phyloP scores from a whole-genome alignment of 2,888 invertebrate genomes.

The Mesorhabditis spiculigera region DNA sequence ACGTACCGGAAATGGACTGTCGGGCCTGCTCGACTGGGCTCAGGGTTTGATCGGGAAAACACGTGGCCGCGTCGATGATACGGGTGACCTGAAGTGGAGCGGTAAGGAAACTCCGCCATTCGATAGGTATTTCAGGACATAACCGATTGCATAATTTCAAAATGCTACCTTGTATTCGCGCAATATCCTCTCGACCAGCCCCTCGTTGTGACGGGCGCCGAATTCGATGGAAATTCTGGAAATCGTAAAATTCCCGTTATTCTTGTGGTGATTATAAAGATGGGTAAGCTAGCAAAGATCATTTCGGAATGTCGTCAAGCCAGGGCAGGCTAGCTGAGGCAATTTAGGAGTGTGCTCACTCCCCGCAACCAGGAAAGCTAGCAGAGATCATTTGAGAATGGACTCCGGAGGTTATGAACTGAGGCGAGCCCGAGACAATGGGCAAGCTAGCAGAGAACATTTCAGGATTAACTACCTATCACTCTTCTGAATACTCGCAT shows the following conservation, averaged over 20 bases:
- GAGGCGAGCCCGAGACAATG: too few relatives aligned
- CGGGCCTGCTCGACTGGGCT: background rate
- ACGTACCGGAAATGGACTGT: background rate
- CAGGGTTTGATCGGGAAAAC: background rate
- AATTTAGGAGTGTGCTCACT: too few relatives aligned
- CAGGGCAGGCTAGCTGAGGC: too few relatives aligned
- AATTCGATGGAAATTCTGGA: background rate
- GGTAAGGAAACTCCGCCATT: slow-evolving; percentile 5
- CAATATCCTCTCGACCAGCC: background rate
- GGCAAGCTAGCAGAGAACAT: too few relatives aligned
- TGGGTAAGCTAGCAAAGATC: too few relatives aligned
- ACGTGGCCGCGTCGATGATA: slow-evolving; percentile 7
- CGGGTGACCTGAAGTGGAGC: slow-evolving; percentile 7
- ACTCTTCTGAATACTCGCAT: too few relatives aligned
- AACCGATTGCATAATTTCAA: background rate
- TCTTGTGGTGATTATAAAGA: too few relatives aligned
- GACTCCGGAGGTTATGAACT: too few relatives aligned
- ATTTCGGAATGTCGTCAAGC: too few relatives aligned
- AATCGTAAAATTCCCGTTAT: background rate
- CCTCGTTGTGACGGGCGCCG: slow-evolving; percentile 3
- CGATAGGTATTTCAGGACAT: background rate
- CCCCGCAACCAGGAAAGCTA: too few relatives aligned
- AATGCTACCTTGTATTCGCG: background rate
- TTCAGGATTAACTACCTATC: too few relatives aligned
- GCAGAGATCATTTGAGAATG: too few relatives aligned